These are phyloP conservation scores for Drosophila hamatofila DNA, from an alignment of 2,888 invertebrate species.

Conservation along the genomic window DNA sequence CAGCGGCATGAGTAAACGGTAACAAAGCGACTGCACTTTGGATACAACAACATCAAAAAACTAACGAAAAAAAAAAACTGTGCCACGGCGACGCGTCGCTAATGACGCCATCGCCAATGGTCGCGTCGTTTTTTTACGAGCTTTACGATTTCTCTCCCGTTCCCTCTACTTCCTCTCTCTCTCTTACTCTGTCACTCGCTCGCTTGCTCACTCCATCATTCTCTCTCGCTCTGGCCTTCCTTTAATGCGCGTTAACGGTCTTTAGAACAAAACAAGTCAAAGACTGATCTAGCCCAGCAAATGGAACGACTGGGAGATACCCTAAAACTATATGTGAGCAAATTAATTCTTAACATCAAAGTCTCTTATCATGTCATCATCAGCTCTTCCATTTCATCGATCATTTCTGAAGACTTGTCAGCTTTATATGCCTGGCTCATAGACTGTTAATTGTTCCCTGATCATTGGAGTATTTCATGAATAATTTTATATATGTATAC, in stretches of 20 bases:
- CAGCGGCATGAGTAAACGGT: constrained; percentile 28
- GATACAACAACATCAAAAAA: constrained; percentile 11
- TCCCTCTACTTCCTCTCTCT: neutral
- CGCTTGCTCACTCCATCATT: neutral
- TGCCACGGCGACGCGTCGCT: constrained; percentile 61
- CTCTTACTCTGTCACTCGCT: constrained; percentile 2
- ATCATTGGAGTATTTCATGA: no score
- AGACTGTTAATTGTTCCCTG: no score
- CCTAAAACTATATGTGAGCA: neutral
- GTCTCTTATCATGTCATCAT: no score
- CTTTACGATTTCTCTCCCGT: constrained; percentile 56
- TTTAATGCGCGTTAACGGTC: constrained; percentile 44
- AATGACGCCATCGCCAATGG: constrained; percentile 68
- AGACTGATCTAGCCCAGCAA: neutral
- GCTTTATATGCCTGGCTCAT: no score
- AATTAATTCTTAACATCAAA: no score
- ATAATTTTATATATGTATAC: no score
- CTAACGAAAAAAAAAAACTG: constrained; percentile 43
- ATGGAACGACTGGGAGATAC: constrained; percentile 14
- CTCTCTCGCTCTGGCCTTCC: constrained; percentile 40
- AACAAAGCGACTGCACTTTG: constrained; percentile 58
- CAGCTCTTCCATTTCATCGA: no score
- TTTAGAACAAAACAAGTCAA: constrained; percentile 33
- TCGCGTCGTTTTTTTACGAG: constrained; percentile 18
- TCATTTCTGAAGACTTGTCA: no score